Percentiles rank a stretch among this genome's conserved stretches.
phyloP scores from a whole-genome alignment of 1,140 invertebrate genomes.

The Drosophila teissieri region DNA sequence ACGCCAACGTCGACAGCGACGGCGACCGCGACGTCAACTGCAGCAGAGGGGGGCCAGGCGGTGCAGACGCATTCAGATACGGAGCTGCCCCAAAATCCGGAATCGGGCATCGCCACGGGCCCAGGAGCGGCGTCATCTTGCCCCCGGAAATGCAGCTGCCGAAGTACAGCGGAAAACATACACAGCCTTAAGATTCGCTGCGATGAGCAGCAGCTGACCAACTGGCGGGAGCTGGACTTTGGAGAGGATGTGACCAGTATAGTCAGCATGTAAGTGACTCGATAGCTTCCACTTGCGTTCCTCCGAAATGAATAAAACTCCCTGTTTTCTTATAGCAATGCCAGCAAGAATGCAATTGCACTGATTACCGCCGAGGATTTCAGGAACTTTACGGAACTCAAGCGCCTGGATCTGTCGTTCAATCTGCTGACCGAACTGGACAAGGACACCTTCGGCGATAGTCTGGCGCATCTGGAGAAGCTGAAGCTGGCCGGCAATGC shows the following conservation, averaged over 20 bases:
- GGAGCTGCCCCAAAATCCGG: not conserved
- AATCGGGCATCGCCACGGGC: not conserved
- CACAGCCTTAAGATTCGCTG: slow-evolving; percentile 85
- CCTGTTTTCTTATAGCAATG: slow-evolving; percentile 86
- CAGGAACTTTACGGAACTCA: slow-evolving; percentile 88
- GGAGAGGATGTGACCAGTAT: slow-evolving; percentile 83
- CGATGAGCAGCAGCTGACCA: slow-evolving; percentile 83
- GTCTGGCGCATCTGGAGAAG: slow-evolving; percentile 87
- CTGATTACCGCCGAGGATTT: slow-evolving; percentile 91
- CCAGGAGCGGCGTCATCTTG: slow-evolving; percentile 42
- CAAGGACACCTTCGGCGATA: slow-evolving; percentile 87
- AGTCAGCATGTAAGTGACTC: slow-evolving; percentile 83
- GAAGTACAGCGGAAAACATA: slow-evolving; percentile 68
- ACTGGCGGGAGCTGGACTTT: slow-evolving; percentile 85
- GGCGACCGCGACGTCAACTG: not conserved
- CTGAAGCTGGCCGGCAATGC: slow-evolving; percentile 89
- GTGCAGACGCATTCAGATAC: not conserved
- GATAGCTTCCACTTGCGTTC: not conserved
- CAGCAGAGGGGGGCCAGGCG: slow-evolving; percentile 21
- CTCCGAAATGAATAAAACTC: not conserved
- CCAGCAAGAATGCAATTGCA: slow-evolving; percentile 92
- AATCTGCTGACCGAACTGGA: slow-evolving; percentile 88
- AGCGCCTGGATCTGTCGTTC: slow-evolving; percentile 88
- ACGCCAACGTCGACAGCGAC: slow-evolving; percentile 11
- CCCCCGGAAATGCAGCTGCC: slow-evolving; percentile 78